Base-by-base conservation (phyloP, 2,113 vertebrate genomes). In the Sylvietta virens region DNA sequence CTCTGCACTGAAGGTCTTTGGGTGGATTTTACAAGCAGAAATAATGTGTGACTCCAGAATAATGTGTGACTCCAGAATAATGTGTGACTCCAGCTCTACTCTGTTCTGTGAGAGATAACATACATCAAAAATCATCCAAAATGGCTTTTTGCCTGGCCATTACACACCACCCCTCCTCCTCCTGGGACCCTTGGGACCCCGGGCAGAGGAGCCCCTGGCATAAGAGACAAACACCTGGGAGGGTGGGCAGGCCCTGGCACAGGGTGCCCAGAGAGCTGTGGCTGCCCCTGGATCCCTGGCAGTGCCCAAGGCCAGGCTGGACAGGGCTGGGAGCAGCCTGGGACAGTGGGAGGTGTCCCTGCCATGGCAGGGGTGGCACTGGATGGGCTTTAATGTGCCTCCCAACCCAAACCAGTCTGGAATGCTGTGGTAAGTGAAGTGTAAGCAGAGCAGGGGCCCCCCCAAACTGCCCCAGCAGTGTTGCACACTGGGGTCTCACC, bases 241-340 rank as follows among this genome's bases (percentile, higher is more conserved):
- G 53, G 37, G 62, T 44, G 54, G 6, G 1, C 0, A 51, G 45
- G 11, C 9, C 42, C 45, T 86, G 73, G 56, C 65, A 35, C 74
- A 87, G n/a, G 42, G 13, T 61, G n/a, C 28, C 39, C 73, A 53
- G 47, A 70, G 84, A 87, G 84, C 73, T 78, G 56, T 1, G 73
- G 64, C 56, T 78, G 39, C n/a, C 16, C 73, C 65, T 58, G 23
- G 47, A 54, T 62, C 56, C 74, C 65, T 62, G 85, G 28, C 0
- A 54, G 5, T 62, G 74, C 0, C 56, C 74, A 21, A 30, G 56
- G 56, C 24, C n/a, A 26, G 64, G 23, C 0, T 78, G 84, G 39
- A 24, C 1, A 0, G 39, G 22, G 39, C 23, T 61, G 2, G 45
- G 47, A 45, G 23, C 40, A 39, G 0, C n/a, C 47, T 78, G 64